Base-by-base conservation (phyloP, 2,797 vertebrate genomes). In the Astyanax mexicanus region DNA sequence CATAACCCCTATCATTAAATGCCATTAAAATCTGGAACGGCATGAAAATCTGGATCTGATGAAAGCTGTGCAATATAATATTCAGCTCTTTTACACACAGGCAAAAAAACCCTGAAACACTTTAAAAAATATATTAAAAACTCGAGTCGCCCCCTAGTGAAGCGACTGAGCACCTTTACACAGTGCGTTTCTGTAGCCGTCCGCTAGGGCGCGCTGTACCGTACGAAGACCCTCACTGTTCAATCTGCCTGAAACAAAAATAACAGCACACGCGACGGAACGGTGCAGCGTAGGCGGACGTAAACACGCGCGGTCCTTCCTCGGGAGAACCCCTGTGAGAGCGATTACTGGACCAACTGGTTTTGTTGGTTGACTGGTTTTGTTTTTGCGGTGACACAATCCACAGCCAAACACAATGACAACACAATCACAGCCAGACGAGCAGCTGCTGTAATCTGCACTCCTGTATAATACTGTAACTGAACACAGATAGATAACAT, bases 341-440 rank as follows among this genome's bases (percentile, higher is more conserved):
- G 70, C 58, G 58, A 68, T 81, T 82, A 86, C 89, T 83, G 79
- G 88, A 85, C 76, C 81, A 90, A 89, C 90, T 80, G 85, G 90
- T 90, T 90, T 79, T 80, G 86, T 87, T 1, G 29, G 80, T 90
- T 89, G 51, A 61, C 58, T 83, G 81, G 85, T 83, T 44, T 81
- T 83, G 81, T 85, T 83, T 44, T 81, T 84, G 81, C 65, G 76
- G 84, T 86, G 86, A 87, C 88, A 86, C 79, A 78, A 77, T 70
- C 73, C 65, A 51, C 6, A 69, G 55, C 52, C 66, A 79, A 81
- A 71, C 52, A 83, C 76, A 78, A 75, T 65, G 23, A 77, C 67
- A 72, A 32, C 29, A 32, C 5, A 32, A 2, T 40, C 27, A 66
- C 45, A 74, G 37, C n/a, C 42, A 78, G n/a, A 9, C 35, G 51